These are phyloP conservation scores for Mungos mungo DNA, from an alignment of 2,113 vertebrate species.

Conservation along the genomic window DNA sequence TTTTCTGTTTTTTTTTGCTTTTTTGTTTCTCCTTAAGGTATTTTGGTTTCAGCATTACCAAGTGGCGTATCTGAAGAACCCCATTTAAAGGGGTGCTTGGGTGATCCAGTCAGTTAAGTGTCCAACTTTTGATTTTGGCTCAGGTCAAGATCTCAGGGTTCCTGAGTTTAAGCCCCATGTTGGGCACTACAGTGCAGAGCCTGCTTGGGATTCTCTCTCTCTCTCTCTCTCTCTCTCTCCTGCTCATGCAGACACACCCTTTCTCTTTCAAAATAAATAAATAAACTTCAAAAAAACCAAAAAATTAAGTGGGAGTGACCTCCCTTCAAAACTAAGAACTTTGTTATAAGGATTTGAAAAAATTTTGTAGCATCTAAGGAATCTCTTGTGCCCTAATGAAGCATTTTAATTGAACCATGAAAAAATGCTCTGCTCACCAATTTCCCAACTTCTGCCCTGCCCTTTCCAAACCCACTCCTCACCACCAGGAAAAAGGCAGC, in stretches of 20 bases:
- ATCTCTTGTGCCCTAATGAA: neutral
- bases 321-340: neutral
- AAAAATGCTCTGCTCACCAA: neutral
- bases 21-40: neutral
- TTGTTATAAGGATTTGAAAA: neutral
- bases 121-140: too few species aligned
- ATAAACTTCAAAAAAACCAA: too few species aligned
- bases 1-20: neutral
- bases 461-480: neutral
- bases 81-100: neutral
- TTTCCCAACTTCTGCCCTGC: neutral
- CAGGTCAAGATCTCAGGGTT: too few species aligned
- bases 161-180: too few species aligned
- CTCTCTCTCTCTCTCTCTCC: too few species aligned
- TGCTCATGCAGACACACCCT: too few species aligned
- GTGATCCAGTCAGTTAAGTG: too few species aligned
- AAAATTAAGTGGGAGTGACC: neutral
- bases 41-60: neutral
- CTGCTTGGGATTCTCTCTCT: too few species aligned
- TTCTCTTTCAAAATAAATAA: too few species aligned
- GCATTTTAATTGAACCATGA: slow-evolving; percentile 2
- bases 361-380: neutral
- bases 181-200: too few species aligned
- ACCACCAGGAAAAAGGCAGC: neutral
- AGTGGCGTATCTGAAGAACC: neutral